Conservation (phyloP, 2,888 invertebrate species). For the Ectropis crepuscularia region DNA sequence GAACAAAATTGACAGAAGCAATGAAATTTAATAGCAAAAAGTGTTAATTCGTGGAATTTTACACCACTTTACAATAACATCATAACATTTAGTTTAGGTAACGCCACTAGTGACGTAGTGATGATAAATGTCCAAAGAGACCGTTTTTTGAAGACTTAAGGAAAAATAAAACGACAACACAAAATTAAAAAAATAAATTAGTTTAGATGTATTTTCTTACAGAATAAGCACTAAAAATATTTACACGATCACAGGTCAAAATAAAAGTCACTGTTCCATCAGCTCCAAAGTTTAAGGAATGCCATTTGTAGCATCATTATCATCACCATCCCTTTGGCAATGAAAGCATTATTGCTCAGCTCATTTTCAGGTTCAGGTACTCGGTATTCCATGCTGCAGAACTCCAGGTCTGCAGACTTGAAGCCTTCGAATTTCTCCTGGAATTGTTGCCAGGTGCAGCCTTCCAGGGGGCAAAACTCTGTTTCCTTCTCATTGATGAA, state of each 20-base stretch:
- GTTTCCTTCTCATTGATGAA: slow-evolving; percentile 67
- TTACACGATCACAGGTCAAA: slow-evolving; percentile 12
- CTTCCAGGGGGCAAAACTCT: slow-evolving; percentile 61
- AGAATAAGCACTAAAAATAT: not conserved
- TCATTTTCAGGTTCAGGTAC: slow-evolving; percentile 20
- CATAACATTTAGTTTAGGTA: no score
- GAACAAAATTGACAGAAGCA: no score
- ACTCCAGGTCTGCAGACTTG: slow-evolving; percentile 55
- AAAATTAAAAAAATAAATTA: not conserved
- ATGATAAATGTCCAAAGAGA: no score
- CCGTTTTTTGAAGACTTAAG: no score
- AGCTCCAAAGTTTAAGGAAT: slow-evolving; percentile 18
- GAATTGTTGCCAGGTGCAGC: slow-evolving; percentile 71
- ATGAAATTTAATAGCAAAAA: no score
- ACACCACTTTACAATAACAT: no score
- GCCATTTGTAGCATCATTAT: slow-evolving; percentile 27
- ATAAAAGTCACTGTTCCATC: not conserved
- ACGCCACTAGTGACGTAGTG: no score
- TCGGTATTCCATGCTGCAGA: slow-evolving; percentile 57
- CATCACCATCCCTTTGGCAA: slow-evolving; percentile 20
- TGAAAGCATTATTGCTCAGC: slow-evolving; percentile 18
- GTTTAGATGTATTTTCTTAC: not conserved
- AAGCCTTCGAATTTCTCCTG: slow-evolving; percentile 58
- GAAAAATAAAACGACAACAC: not conserved
- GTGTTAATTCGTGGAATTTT: no score